Evolutionary conservation across 2,888 invertebrate species (phyloP).

Genomic region (Eilema caniola): DNA sequence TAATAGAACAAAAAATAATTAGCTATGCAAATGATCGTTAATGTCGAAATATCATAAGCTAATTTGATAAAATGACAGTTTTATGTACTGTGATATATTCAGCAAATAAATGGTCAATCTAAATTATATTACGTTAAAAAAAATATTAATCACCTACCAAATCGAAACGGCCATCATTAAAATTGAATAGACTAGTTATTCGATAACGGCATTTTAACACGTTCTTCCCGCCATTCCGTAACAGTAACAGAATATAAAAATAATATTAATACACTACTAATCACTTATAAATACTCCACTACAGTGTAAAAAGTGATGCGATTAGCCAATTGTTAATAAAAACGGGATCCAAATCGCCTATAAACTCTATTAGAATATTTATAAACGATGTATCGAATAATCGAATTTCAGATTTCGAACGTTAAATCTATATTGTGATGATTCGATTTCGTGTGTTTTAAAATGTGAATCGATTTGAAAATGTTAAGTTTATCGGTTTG

Average conservation of each 20-base stretch:
- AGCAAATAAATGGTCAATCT: background rate
- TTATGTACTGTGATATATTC: background rate
- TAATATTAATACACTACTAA: constrained; percentile 41
- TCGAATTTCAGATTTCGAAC: constrained; percentile 25
- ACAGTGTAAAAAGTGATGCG: constrained; percentile 28
- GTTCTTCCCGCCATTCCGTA: constrained; percentile 24
- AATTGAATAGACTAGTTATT: constrained; percentile 23
- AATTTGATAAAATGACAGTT: background rate
- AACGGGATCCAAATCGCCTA: constrained; percentile 40
- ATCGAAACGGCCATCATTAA: constrained; percentile 22
- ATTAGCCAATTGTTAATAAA: constrained; percentile 41
- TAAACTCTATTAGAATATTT: constrained; percentile 35
- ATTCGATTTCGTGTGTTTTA: constrained; percentile 37
- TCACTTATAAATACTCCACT: constrained; percentile 33
- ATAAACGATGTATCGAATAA: constrained; percentile 34
- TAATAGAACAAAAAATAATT: background rate
- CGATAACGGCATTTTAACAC: constrained; percentile 30
- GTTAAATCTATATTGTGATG: constrained; percentile 32
- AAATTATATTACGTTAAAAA: constrained; percentile 8
- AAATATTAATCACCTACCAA: constrained; percentile 23
- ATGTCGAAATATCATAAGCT: background rate
- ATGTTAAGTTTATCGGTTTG: constrained; percentile 43
- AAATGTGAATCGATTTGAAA: constrained; percentile 44
- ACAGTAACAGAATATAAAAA: constrained; percentile 38
- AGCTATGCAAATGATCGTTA: background rate